Base-by-base conservation (phyloP, 2,797 vertebrate species). In the Malurus leucopterus region DNA sequence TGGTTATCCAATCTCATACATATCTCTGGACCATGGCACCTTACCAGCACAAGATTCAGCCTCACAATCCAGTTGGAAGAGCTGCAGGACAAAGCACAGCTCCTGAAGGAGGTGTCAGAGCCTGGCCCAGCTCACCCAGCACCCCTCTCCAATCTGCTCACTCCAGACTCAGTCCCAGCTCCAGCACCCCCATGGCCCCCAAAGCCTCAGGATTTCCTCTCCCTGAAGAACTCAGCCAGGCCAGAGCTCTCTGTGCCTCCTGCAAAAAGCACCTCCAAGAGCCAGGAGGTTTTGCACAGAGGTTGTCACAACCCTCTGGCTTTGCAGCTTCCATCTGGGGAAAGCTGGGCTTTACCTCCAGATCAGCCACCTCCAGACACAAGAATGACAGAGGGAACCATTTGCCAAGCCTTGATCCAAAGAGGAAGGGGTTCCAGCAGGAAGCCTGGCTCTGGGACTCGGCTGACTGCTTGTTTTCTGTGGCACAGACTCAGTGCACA, bases 141-240 rank as follows among this genome's bases (percentile, higher is more conserved):
- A 26, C 2, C 22, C 14, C 11, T 16, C 26, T n/a, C 4, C 6
- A 1, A 0, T 3, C 57, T 53, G 64, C 46, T 61, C 12, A 2
- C 44, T 58, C 71, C 3, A 3, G 50, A 70, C 0, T 62, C 81
- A 20, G 40, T 30, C 36, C 44, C 59, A 73, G n/a, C 7, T 46
- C 43, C 9, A 10, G 32, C n/a, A 18, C 5, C 15, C 22, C 26
- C 4, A 6, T 26, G 9, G 34, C 3, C 50, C 26, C 36, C 27
- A 83, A 18, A 71, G 9, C 30, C 46, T 22, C 0, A 0, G 9
- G 32, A 19, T 79, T 71, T 70, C 27, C 30, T 57, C 63, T 40
- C 53, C 54, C 64, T 4, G 1, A 6, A 34, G 49, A 55, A 4
- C 16, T 36, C 59, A 43, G 29, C 19, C 47, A 27, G 46, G n/a